Evolutionary conservation across 2,888 invertebrate species (phyloP).

Genomic region (Diploptera punctata): DNA sequence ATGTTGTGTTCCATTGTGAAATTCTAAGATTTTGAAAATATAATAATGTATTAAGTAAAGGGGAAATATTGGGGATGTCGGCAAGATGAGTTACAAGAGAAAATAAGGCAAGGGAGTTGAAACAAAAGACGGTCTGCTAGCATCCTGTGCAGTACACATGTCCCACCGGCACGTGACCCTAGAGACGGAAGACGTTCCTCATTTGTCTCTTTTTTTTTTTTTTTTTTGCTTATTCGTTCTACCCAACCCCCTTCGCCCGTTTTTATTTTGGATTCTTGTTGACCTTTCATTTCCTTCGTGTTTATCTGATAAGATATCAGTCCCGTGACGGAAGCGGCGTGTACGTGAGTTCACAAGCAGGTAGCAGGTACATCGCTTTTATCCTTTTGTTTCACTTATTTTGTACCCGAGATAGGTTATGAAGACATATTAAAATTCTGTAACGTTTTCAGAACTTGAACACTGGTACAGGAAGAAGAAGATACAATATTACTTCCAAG

Average conservation of each 20-base stretch:
- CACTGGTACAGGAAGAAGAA: not conserved
- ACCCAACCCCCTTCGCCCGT: not conserved
- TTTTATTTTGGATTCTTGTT: constrained; percentile 7
- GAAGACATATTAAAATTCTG: not conserved
- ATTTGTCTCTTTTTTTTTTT: constrained; percentile 24
- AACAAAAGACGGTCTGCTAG: too few relatives aligned
- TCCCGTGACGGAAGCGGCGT: constrained; percentile 22
- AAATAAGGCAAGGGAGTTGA: too few relatives aligned
- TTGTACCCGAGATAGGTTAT: not conserved
- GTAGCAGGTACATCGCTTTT: not conserved
- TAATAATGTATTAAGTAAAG: too few relatives aligned
- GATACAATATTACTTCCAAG: too few relatives aligned
- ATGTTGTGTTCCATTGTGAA: too few relatives aligned
- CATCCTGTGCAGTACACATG: not conserved
- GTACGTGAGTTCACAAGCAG: constrained; percentile 2
- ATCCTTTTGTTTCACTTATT: not conserved
- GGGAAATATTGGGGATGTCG: too few relatives aligned
- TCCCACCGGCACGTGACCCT: constrained; percentile 18
- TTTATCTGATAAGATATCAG: constrained; percentile 22
- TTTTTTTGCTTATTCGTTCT: constrained; percentile 1
- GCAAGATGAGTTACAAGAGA: too few relatives aligned
- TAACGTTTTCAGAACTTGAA: not conserved
- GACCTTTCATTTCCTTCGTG: constrained; percentile 11
- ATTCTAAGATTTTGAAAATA: too few relatives aligned
- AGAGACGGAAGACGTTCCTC: constrained; percentile 23